These are phyloP conservation scores for Pao palembangensis DNA, from an alignment of 2,113 vertebrate species.

Conservation along the genomic window DNA sequence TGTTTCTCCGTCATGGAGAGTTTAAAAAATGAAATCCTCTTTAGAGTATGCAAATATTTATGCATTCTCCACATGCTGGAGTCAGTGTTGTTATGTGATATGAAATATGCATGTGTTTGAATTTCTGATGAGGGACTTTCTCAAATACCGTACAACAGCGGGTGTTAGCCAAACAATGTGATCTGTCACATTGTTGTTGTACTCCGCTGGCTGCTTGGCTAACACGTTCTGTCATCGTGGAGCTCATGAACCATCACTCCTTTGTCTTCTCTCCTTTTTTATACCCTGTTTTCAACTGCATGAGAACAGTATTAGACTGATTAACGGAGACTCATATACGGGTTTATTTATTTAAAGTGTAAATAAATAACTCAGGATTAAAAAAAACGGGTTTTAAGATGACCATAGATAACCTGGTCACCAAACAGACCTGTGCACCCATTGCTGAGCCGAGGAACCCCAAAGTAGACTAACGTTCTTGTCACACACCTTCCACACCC, in stretches of 20 bases:
- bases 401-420: conserved; percentile 43
- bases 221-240: conserved; percentile 5
- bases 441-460: conserved; percentile 27
- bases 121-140: conserved; percentile 17
- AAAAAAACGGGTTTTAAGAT: conserved; percentile 16
- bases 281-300: background rate
- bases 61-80: background rate
- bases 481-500: conserved; percentile 55
- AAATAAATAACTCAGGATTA: conserved; percentile 7
- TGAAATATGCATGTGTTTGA: background rate
- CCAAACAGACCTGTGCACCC: conserved; percentile 11
- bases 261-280: background rate
- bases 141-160: conserved; percentile 3
- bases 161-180: conserved; percentile 8
- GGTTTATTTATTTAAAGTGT: conserved; percentile 12
- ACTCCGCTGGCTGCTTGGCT: conserved; percentile 2
- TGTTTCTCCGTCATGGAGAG: background rate
- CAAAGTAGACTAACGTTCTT: conserved; percentile 39
- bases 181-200: conserved; percentile 21
- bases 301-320: too few relatives aligned
- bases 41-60: background rate
- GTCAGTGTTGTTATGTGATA: background rate
- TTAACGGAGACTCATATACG: background rate
- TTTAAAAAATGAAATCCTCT: background rate
- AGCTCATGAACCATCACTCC: background rate